phyloP scores from a whole-genome alignment of 2,113 vertebrate genomes.

The Austrofundulus limnaeus region DNA sequence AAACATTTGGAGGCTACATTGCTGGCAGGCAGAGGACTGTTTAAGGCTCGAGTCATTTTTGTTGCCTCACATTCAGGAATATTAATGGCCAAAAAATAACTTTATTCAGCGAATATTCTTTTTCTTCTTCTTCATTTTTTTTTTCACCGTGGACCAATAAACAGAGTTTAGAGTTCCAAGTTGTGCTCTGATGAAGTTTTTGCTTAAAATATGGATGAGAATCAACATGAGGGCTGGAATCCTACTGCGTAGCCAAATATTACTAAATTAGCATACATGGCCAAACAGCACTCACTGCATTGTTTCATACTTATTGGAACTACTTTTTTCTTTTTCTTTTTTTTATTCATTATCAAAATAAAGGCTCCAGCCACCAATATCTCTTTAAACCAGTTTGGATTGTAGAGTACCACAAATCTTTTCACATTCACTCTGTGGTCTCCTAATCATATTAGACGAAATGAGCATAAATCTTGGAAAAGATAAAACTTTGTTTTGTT shows the following conservation, averaged over 20 bases:
- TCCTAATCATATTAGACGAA: no score
- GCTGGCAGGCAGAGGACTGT: conserved; percentile 2
- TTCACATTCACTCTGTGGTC: no score
- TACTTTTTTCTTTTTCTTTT: no score
- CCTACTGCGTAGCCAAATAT: conserved; percentile 19
- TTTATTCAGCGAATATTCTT: conserved; percentile 34
- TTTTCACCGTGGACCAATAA: conserved; percentile 28
- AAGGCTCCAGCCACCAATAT: no score
- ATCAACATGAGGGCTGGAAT: conserved; percentile 21
- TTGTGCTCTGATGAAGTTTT: conserved; percentile 40
- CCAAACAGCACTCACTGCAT: not conserved
- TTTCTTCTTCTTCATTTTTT: no score
- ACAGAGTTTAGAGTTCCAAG: conserved; percentile 32
- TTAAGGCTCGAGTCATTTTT: conserved; percentile 25
- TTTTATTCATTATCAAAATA: no score
- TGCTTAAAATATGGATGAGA: conserved; percentile 46
- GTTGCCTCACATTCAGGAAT: conserved; percentile 41
- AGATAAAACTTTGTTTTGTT: no score
- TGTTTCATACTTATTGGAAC: no score
- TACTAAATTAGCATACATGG: conserved; percentile 5
- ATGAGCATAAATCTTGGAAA: no score
- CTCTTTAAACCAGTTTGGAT: no score
- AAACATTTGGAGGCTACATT: conserved; percentile 1
- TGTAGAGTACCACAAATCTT: no score
- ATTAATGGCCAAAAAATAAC: conserved; percentile 40